Conservation (phyloP, 2,113 vertebrate genomes). For the Paratilapia polleni region DNA sequence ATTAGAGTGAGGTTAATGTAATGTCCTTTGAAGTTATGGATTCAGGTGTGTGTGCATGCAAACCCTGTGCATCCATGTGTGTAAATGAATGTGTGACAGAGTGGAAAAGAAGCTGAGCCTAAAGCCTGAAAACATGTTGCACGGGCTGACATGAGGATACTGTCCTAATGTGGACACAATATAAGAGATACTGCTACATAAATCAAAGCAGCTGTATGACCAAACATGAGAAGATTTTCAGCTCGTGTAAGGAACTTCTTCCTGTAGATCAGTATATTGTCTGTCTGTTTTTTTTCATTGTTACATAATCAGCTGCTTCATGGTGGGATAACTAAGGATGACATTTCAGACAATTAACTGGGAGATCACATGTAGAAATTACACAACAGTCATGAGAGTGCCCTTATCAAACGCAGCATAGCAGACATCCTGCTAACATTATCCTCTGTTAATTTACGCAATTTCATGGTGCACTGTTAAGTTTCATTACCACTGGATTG, state of each 20-base stretch:
- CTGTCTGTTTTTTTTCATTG: neutral
- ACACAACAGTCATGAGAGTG: slow-evolving; percentile 30
- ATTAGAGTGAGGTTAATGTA: neutral
- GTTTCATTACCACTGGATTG: slow-evolving; percentile 43
- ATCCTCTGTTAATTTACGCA: slow-evolving; percentile 47
- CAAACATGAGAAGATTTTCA: neutral
- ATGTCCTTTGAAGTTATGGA: neutral
- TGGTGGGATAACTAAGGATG: slow-evolving; percentile 39
- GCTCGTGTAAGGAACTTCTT: neutral
- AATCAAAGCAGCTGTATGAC: neutral
- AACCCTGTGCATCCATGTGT: neutral
- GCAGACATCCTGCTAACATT: slow-evolving; percentile 31
- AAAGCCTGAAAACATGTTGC: neutral
- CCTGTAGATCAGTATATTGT: neutral
- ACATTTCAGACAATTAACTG: slow-evolving; percentile 64
- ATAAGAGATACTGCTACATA: rapidly evolving
- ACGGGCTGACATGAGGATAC: neutral
- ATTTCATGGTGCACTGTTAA: slow-evolving; percentile 41
- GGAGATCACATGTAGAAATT: slow-evolving; percentile 41
- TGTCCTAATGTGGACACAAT: neutral
- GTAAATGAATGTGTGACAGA: neutral
- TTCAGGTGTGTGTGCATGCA: neutral
- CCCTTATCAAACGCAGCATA: slow-evolving; percentile 35
- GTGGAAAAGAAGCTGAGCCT: neutral
- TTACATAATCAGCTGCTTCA: slow-evolving; percentile 33